Base-by-base conservation (phyloP, 2,888 invertebrate species). In the Lymantria dispar region DNA sequence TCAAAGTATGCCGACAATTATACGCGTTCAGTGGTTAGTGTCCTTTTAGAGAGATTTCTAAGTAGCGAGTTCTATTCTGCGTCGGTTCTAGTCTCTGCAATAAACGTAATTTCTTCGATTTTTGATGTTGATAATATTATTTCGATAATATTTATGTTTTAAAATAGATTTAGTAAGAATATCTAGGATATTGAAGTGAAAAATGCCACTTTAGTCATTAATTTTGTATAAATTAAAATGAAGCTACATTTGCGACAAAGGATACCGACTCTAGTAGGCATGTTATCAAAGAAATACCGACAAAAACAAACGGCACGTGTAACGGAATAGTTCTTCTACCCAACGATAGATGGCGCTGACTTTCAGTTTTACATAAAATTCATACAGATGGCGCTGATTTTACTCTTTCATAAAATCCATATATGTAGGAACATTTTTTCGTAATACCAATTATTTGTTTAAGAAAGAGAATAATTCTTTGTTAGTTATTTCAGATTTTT, bases 271-370 rank as follows among this genome's bases (percentile, higher is more conserved):
- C 12, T 7, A 36, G 56, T 52, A 51, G 51, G 51, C 38, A 9
- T 15, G 39, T 33, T 15, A 33, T 50, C 51, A 59, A 59, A 59
- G 49, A 61, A 36, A 45, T 13, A 43, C 51, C 67, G 57, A 54
- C 61, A 39, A 46, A n/a, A 37, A 46, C 13, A 44, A 1, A 15
- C 37, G 46, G 41, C 54, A 56, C 58, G 56, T 58, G 64, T 57
- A 49, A 48, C 7, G 39, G 54, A 11, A 64, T 64, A 54, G 68
- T 47, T 46, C 9, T 8, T 48, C 64, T 70, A 68, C 29, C 63
- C 38, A 36, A 13, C 50, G 31, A 51, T 43, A 78, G 75, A 73
- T 66, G 71, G 62, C 68, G 43, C 33, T 43, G 33, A 31, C 30
- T 10, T 15, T 40, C 45, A 38, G 50, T 55, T 57, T 54, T 48